A percentile compares a stretch with the other conserved stretches of the same genome.
phyloP scores from a whole-genome alignment of 2,888 invertebrate genomes.

The Meteorus cinctellus region DNA sequence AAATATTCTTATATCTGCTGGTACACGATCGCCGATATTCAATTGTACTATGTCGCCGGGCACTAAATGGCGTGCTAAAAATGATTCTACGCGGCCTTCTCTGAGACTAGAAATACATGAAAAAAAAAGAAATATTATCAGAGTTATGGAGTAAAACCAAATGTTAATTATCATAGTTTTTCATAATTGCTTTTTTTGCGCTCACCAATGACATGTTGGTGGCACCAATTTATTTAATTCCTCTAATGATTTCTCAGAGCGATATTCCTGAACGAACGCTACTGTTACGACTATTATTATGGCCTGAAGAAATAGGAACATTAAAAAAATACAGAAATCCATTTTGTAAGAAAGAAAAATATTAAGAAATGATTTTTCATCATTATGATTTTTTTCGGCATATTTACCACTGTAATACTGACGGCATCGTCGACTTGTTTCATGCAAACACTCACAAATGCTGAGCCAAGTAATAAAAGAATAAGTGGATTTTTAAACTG shows the following conservation, averaged over 20 bases:
- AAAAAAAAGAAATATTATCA: conserved; percentile 39
- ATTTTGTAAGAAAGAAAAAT: too few relatives aligned
- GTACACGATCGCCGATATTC: conserved; percentile 96
- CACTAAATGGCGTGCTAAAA: conserved; percentile 95
- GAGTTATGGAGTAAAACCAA: background rate
- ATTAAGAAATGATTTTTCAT: background rate
- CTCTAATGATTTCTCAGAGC: conserved; percentile 98
- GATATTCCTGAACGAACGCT: conserved; percentile 98
- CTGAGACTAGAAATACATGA: conserved; percentile 80
- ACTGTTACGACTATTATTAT: conserved; percentile 94
- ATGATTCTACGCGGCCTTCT: conserved; percentile 89
- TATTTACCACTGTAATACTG: conserved; percentile 95
- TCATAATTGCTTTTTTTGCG: conserved; percentile 20
- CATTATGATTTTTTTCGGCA: conserved; percentile 22
- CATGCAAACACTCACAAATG: conserved; percentile 96
- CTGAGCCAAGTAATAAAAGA: conserved; percentile 92
- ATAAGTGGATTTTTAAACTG: conserved; percentile 99
- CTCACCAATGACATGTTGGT: conserved; percentile 93
- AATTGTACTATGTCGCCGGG: conserved; percentile 97
- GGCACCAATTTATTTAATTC: conserved; percentile 98
- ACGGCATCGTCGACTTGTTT: conserved; percentile 99
- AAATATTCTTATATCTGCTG: conserved; percentile 96
- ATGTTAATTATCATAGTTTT: background rate
- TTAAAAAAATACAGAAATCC: too few relatives aligned
- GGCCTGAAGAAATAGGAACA: conserved; percentile 72